phyloP scores from a whole-genome alignment of 1,140 invertebrate genomes.

The Drosophila arizonae region DNA sequence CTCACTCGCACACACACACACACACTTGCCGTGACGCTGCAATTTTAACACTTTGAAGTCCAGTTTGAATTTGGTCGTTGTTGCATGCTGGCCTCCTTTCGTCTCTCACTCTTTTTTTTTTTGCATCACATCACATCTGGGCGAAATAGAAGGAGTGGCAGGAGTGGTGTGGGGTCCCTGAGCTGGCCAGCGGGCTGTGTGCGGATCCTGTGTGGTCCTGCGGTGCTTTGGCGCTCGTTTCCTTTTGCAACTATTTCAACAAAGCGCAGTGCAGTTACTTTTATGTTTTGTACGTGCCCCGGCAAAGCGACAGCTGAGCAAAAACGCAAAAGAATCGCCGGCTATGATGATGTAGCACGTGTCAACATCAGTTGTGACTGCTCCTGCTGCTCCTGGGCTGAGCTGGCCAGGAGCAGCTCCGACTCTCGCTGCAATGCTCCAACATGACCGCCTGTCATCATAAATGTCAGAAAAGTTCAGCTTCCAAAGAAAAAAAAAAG shows the following conservation, averaged over 20 bases:
- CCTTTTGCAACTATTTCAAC: conserved; percentile 79
- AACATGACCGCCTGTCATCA: conserved; percentile 74
- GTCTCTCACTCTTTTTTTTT: conserved; percentile 22
- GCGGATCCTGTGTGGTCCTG: conserved; percentile 42
- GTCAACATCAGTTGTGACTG: conserved; percentile 70
- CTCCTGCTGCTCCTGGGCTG: neutral
- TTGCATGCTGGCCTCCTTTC: conserved; percentile 44
- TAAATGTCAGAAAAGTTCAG: conserved; percentile 62
- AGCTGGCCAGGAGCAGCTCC: neutral
- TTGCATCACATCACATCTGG: conserved; percentile 17
- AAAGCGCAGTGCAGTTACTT: conserved; percentile 80
- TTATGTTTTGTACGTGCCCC: conserved; percentile 78
- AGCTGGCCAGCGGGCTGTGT: conserved; percentile 1
- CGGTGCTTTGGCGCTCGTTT: conserved; percentile 63
- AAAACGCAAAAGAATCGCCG: conserved; percentile 48
- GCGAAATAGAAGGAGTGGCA: too few relatives aligned
- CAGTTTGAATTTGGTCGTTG: conserved; percentile 70
- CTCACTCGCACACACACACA: conserved; percentile 12
- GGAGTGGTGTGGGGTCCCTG: neutral
- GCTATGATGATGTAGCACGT: conserved; percentile 78
- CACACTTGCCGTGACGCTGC: conserved; percentile 65
- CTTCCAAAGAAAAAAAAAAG: conserved; percentile 10
- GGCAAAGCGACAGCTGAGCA: conserved; percentile 56
- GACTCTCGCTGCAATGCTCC: conserved; percentile 15
- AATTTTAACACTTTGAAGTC: conserved; percentile 80